These are phyloP conservation scores for Buceros bicornis DNA, from an alignment of 2,797 vertebrate species.

Conservation along the genomic window DNA sequence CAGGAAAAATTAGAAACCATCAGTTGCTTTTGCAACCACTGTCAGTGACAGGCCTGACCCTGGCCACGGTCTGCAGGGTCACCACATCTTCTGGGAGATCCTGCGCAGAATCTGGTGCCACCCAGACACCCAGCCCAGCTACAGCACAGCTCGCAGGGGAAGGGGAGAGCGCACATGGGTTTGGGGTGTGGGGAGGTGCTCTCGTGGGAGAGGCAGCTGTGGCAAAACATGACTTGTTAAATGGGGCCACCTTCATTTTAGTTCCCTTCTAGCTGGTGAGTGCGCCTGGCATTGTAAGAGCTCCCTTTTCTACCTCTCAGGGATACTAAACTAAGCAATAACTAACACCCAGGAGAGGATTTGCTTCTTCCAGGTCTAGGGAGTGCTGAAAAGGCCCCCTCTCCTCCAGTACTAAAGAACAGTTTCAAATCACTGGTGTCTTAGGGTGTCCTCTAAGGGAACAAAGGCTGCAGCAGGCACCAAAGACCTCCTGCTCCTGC, in stretches of 20 bases:
- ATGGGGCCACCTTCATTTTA: background rate
- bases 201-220: accelerated
- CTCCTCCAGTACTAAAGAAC: background rate
- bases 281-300: background rate
- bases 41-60: background rate
- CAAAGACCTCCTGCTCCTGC: background rate
- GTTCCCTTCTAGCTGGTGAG: background rate
- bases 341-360: background rate
- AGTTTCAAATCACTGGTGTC: background rate
- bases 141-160: background rate
- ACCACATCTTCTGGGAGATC: background rate
- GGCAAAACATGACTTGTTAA: background rate
- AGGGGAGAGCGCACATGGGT: background rate
- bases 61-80: background rate
- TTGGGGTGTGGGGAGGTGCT: background rate
- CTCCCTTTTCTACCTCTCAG: background rate
- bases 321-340: background rate
- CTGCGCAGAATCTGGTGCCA: background rate
- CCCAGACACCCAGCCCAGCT: background rate
- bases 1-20: background rate
- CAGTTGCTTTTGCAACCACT: background rate
- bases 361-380: background rate
- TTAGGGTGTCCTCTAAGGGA: background rate
- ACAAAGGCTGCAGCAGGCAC: background rate
- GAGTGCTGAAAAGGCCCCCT: background rate